A percentile compares a stretch with the other conserved stretches of the same genome.
Conservation (phyloP, 2,888 invertebrate species). For the Nephrotoma flavescens region DNA sequence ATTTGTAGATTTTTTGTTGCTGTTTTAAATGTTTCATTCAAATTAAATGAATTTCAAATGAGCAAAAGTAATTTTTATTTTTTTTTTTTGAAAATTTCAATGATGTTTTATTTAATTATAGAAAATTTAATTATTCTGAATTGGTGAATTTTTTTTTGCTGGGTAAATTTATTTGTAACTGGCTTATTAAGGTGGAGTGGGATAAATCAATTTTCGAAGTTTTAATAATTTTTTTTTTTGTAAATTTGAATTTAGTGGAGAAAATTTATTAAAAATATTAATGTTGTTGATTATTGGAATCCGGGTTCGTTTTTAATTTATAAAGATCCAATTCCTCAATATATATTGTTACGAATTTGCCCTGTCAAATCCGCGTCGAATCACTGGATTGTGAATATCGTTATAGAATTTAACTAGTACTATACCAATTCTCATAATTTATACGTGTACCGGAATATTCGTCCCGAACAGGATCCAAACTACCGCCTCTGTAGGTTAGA, state of each 20-base stretch:
- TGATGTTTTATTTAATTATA: not conserved
- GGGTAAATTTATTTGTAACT: not conserved
- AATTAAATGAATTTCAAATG: not conserved
- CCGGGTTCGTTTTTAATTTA: no score
- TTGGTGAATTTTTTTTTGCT: not conserved
- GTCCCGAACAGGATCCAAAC: no score
- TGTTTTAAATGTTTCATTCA: not conserved
- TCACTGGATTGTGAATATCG: no score
- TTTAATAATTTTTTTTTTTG: not conserved
- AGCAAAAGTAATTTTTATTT: not conserved
- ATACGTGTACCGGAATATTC: no score
- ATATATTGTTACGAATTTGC: no score
- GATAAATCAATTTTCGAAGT: not conserved
- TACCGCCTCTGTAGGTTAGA: no score
- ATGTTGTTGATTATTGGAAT: no score
- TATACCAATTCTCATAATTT: no score
- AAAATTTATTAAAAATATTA: no score
- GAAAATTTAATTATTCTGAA: not conserved
- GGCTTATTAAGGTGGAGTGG: not conserved
- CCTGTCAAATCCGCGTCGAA: no score
- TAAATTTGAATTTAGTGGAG: not conserved
- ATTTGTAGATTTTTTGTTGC: not conserved
- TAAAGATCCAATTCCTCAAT: no score
- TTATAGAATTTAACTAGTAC: no score
- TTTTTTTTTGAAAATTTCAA: not conserved